These are phyloP conservation scores for Mionectes olivaceus DNA, from an alignment of 2,797 vertebrate species.

Conservation along the genomic window DNA sequence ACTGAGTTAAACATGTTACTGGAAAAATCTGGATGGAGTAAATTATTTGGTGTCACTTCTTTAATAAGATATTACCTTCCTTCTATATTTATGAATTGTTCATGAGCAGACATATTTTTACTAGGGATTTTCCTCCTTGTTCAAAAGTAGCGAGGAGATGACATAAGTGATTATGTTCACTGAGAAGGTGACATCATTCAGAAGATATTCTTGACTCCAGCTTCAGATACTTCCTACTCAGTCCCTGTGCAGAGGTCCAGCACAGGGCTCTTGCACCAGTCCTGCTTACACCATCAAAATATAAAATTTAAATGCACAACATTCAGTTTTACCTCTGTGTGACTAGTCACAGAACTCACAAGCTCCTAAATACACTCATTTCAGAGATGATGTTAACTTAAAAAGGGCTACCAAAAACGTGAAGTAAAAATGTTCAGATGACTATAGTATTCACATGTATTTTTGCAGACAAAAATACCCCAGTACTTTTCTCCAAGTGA, in stretches of 20 bases:
- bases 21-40: slow-evolving; percentile 10
- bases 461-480: not conserved
- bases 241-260: not conserved
- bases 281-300: not conserved
- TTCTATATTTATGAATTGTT: not conserved
- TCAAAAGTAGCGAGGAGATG: not conserved
- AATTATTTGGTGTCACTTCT: slow-evolving; percentile 11
- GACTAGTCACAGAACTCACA: not conserved
- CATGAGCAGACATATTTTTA: not conserved
- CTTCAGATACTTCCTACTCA: not conserved
- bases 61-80: not conserved
- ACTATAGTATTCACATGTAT: not conserved
- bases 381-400: not conserved
- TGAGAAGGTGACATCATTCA: slow-evolving; percentile 17
- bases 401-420: not conserved
- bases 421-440: not conserved
- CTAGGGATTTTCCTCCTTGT: not conserved
- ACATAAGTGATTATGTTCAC: not conserved
- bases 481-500: not conserved
- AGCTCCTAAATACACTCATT: not conserved
- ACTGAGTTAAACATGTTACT: not conserved
- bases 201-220: not conserved
- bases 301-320: not conserved
- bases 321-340: not conserved
- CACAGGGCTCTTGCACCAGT: not conserved